Evolutionary conservation across 2,888 invertebrate genomes (phyloP).

Genomic region (Cantharis lateralis): DNA sequence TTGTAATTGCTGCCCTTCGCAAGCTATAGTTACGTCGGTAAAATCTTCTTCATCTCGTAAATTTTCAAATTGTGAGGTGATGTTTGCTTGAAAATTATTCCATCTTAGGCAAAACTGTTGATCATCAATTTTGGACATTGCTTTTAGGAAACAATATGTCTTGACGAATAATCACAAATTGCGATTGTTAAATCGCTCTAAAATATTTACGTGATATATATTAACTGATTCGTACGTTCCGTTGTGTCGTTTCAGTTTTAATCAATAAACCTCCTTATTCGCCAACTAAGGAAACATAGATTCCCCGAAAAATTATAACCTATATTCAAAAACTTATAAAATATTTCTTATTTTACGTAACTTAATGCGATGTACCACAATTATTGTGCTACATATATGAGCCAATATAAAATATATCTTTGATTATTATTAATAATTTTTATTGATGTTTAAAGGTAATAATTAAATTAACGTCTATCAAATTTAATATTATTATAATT

Average conservation of each 20-base stretch:
- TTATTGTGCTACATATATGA: too few species aligned
- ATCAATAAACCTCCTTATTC: slow-evolving; percentile 54
- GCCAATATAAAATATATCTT: too few species aligned
- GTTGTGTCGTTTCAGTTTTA: slow-evolving; percentile 48
- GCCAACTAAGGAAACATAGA: slow-evolving; percentile 55
- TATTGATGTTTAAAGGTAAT: too few species aligned
- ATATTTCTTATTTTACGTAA: not conserved
- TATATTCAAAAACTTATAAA: not conserved
- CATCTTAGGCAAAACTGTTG: slow-evolving; percentile 89
- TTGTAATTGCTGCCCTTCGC: slow-evolving; percentile 81
- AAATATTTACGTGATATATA: slow-evolving; percentile 8
- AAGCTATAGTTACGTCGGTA: slow-evolving; percentile 86
- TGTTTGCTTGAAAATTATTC: slow-evolving; percentile 89
- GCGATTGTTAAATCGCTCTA: slow-evolving; percentile 17
- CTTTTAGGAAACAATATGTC: slow-evolving; percentile 12
- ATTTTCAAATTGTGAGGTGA: slow-evolving; percentile 84
- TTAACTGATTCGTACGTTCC: not conserved
- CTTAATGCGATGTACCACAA: not conserved
- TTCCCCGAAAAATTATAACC: slow-evolving; percentile 41
- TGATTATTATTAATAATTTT: too few species aligned
- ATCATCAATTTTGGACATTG: slow-evolving; percentile 63
- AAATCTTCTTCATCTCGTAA: slow-evolving; percentile 85
- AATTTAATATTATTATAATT: too few species aligned
- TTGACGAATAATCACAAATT: slow-evolving; percentile 14
- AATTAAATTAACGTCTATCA: too few species aligned